These are phyloP conservation scores for Agrotis ipsilon DNA, from an alignment of 2,888 invertebrate species.

Conservation along the genomic window DNA sequence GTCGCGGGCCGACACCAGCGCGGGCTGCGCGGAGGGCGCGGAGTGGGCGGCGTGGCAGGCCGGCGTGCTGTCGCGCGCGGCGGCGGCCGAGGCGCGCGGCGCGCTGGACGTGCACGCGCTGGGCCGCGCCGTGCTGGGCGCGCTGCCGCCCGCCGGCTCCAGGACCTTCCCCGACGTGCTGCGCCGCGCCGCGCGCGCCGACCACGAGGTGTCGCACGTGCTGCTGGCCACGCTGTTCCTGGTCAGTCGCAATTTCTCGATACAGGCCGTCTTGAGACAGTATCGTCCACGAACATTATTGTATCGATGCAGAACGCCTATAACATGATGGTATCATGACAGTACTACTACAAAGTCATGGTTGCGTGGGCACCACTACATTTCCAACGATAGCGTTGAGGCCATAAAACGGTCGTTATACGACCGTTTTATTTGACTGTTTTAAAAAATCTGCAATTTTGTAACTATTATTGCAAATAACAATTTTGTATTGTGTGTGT, in stretches of 20 bases:
- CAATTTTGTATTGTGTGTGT: no score
- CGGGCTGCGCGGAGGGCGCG: constrained; percentile 35
- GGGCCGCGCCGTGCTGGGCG: constrained; percentile 61
- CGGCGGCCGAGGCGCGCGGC: constrained; percentile 58
- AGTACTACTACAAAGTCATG: neutral
- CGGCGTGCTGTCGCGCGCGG: constrained; percentile 64
- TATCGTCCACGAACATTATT: no score
- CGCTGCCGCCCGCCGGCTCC: constrained; percentile 37
- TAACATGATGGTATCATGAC: no score
- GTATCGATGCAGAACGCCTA: no score
- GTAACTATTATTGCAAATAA: neutral
- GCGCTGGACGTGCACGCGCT: constrained; percentile 70
- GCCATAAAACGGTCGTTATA: neutral
- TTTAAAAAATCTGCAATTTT: neutral
- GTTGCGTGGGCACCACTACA: neutral
- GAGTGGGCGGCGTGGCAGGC: constrained; percentile 62
- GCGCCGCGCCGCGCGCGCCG: constrained; percentile 22
- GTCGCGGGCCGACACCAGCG: constrained; percentile 34
- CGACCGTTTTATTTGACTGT: no score
- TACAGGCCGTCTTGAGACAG: no score
- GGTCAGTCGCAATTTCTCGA: constrained; percentile 26
- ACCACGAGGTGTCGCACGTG: constrained; percentile 56
- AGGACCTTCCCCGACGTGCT: constrained; percentile 35
- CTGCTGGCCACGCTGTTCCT: constrained; percentile 60
- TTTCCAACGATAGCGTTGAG: neutral